These are phyloP conservation scores for Ameiurus melas DNA, from an alignment of 2,113 vertebrate genomes.

Conservation along the genomic window DNA sequence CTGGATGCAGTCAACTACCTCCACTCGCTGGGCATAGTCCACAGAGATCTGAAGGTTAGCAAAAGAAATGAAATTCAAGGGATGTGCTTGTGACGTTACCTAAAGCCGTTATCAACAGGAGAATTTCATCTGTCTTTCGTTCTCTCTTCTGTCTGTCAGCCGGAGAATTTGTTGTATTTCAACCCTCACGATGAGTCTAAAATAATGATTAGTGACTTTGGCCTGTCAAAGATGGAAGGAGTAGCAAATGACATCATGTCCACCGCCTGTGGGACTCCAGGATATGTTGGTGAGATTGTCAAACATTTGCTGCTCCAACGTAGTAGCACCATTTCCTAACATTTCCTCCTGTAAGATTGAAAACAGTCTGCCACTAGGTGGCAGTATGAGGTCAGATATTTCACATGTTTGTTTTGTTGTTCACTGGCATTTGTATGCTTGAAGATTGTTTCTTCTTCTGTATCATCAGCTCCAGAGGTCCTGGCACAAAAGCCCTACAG, in stretches of 20 bases:
- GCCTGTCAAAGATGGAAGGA: slow-evolving; percentile 97
- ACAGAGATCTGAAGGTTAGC: slow-evolving; percentile 75
- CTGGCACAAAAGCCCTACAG: slow-evolving; percentile 77
- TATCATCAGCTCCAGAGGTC: slow-evolving; percentile 71
- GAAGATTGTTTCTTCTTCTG: neutral
- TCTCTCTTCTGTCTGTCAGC: slow-evolving; percentile 67
- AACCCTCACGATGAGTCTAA: slow-evolving; percentile 96
- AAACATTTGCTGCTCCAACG: neutral
- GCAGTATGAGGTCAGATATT: neutral
- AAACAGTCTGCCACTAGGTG: neutral
- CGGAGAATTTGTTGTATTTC: slow-evolving; percentile 97
- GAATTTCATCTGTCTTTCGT: neutral
- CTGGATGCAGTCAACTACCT: slow-evolving; percentile 97
- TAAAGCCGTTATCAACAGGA: neutral
- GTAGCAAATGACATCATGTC: slow-evolving; percentile 94
- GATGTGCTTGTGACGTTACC: neutral
- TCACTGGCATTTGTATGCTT: neutral
- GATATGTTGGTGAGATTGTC: slow-evolving; percentile 90
- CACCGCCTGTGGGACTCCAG: slow-evolving; percentile 95
- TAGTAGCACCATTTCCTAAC: neutral
- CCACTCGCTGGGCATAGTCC: slow-evolving; percentile 91
- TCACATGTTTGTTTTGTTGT: neutral
- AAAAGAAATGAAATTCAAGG: neutral
- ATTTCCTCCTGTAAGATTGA: neutral
- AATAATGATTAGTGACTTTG: slow-evolving; percentile 99